Conservation (phyloP, 2,113 vertebrate species). For the Podocnemis expansa region DNA sequence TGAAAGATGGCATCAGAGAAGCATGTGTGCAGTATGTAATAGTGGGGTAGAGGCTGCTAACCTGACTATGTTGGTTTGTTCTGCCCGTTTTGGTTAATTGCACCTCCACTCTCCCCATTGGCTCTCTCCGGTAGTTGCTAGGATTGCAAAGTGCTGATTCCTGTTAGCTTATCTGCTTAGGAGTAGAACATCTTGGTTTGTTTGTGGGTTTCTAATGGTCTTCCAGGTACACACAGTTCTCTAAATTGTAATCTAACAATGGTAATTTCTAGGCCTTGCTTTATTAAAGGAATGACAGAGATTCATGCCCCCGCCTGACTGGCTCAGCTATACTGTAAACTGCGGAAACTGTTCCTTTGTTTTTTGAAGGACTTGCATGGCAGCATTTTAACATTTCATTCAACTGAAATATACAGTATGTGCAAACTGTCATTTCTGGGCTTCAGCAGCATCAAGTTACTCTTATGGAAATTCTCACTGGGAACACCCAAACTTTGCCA, state of each 20-base stretch:
- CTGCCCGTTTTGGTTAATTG: neutral
- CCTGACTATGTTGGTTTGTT: neutral
- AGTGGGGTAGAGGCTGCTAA: neutral
- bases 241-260: neutral
- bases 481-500: neutral
- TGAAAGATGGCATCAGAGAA: neutral
- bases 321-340: neutral
- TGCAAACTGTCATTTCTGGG: neutral
- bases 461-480: neutral
- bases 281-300: neutral
- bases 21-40: neutral
- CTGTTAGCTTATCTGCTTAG: neutral
- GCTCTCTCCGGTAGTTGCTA: neutral
- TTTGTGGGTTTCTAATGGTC: neutral
- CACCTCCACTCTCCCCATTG: neutral
- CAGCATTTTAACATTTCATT: neutral
- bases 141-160: neutral
- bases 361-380: neutral
- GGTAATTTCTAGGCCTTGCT: neutral
- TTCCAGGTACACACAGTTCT: neutral
- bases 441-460: neutral
- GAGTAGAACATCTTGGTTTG: neutral
- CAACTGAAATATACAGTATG: neutral
- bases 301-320: neutral
- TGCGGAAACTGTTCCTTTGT: neutral